Evolutionary conservation across 1,140 invertebrate species (phyloP).

Genomic region (Wasmannia auropunctata): DNA sequence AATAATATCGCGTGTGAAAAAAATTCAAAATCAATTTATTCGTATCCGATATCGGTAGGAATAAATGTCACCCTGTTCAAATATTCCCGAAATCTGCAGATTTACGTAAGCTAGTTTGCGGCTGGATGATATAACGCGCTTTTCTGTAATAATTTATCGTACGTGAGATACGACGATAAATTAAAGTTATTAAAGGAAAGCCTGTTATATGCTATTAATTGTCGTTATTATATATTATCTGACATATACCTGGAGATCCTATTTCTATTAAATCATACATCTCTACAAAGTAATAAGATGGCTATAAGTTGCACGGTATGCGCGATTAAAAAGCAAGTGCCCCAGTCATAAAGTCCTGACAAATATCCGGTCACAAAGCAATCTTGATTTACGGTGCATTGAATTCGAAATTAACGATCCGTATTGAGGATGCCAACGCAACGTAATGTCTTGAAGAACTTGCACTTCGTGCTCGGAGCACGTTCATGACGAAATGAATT

Average conservation of each 20-base stretch:
- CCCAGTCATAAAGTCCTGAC: background rate
- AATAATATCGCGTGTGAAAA: constrained; percentile 16
- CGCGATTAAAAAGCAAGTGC: background rate
- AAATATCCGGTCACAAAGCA: background rate
- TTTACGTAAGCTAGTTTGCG: background rate
- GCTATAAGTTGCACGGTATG: background rate
- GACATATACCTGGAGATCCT: background rate
- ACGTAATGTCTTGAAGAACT: background rate
- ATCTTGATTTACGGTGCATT: background rate
- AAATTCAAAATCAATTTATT: constrained; percentile 20
- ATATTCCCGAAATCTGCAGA: background rate
- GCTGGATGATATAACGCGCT: background rate
- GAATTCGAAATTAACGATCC: background rate
- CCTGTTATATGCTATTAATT: background rate
- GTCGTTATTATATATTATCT: background rate
- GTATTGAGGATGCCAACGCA: background rate
- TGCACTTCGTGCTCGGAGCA: background rate
- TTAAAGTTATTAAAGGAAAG: background rate
- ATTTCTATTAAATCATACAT: background rate
- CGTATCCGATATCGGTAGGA: background rate
- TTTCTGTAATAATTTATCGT: background rate
- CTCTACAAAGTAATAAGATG: background rate
- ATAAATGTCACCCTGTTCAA: constrained; percentile 6
- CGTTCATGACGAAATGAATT: background rate
- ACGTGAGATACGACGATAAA: background rate